phyloP scores from a whole-genome alignment of 2,113 vertebrate species.

The Oostethus manadensis region DNA sequence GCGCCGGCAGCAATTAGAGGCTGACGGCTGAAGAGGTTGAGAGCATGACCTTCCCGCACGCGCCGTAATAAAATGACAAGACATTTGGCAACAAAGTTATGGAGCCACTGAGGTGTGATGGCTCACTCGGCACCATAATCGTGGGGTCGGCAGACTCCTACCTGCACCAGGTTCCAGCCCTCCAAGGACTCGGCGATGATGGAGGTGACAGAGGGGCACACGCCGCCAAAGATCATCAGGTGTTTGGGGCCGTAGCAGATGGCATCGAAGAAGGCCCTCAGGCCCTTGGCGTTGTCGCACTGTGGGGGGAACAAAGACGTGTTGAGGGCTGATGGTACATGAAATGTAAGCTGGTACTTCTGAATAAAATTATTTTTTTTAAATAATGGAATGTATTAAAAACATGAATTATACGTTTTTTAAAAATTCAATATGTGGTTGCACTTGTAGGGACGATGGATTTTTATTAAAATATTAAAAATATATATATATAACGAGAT shows the following conservation, averaged over 20 bases:
- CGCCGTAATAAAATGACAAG: conserved; percentile 5
- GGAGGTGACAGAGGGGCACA: conserved; percentile 95
- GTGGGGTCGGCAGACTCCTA: conserved; percentile 59
- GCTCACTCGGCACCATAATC: no score
- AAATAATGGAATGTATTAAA: no score
- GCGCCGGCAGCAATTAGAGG: conserved; percentile 35
- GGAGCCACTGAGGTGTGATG: no score
- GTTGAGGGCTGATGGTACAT: background rate
- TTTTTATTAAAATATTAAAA: no score
- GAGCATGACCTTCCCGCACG: conserved; percentile 29
- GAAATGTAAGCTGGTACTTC: no score
- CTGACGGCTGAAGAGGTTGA: conserved; percentile 49
- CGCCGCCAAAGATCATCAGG: conserved; percentile 98
- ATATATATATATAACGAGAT: no score
- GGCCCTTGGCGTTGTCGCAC: conserved; percentile 97
- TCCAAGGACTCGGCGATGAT: conserved; percentile 97
- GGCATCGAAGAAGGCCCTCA: conserved; percentile 98
- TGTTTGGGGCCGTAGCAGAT: conserved; percentile 98
- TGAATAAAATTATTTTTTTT: no score
- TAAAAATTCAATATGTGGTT: no score
- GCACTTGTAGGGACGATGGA: no score
- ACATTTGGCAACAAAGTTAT: no score
- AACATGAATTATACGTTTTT: no score
- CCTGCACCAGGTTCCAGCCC: conserved; percentile 98
- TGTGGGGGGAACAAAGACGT: conserved; percentile 42